These are phyloP conservation scores for Erebia palarica DNA, from an alignment of 2,888 invertebrate genomes.

Conservation along the genomic window DNA sequence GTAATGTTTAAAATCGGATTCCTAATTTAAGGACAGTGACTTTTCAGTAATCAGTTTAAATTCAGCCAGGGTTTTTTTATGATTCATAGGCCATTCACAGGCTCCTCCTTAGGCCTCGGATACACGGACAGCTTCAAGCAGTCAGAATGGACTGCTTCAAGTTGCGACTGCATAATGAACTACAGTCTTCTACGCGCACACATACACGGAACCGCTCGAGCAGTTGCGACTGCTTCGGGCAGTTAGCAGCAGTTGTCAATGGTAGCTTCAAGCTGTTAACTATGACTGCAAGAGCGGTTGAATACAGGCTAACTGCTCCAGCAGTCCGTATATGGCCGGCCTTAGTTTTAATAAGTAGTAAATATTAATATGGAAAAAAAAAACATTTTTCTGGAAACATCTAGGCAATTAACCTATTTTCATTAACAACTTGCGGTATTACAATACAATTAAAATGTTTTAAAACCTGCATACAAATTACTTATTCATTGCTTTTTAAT, in stretches of 20 bases:
- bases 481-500: conserved; percentile 14
- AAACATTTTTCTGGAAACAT: background rate
- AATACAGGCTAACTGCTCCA: too few species aligned
- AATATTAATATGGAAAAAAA: background rate
- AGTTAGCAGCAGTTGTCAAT: background rate
- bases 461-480: background rate
- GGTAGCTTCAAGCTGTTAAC: too few species aligned
- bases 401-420: background rate
- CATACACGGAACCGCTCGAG: background rate
- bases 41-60: too few species aligned
- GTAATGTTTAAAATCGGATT: too few species aligned
- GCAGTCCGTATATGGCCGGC: too few species aligned
- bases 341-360: too few species aligned
- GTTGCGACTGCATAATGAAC: conserved; percentile 4
- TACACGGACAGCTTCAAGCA: background rate
- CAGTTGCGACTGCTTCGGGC: conserved; percentile 4
- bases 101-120: too few species aligned
- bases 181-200: background rate
- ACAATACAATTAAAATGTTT: conserved; percentile 7
- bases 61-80: too few species aligned
- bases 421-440: background rate
- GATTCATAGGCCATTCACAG: too few species aligned
- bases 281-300: too few species aligned
- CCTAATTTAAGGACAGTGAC: too few species aligned
- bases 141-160: background rate